These are phyloP conservation scores for Mormyrus iriodes DNA, from an alignment of 2,113 vertebrate species.

Conservation along the genomic window DNA sequence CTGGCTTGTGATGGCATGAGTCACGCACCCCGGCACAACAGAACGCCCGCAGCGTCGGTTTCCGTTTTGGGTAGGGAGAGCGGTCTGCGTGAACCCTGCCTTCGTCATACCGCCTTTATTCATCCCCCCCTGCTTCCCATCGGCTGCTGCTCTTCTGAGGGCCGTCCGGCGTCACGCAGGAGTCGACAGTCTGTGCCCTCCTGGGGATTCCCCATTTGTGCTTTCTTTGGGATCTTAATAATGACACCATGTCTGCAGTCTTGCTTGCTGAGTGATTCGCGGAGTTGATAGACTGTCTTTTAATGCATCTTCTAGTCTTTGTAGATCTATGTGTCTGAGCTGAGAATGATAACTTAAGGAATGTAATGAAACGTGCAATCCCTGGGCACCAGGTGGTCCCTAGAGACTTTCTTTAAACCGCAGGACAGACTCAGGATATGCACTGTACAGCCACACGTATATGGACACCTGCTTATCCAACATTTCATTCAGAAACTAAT, in stretches of 20 bases:
- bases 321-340: not conserved
- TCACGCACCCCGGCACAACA: not conserved
- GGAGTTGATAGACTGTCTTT: not conserved
- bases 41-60: not conserved
- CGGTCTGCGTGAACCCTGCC: not conserved
- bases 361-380: not conserved
- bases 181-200: not conserved
- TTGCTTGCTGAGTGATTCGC: not conserved
- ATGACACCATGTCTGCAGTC: not conserved
- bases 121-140: not conserved
- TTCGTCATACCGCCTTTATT: not conserved
- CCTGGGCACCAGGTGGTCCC: not conserved
- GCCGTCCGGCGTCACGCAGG: not conserved
- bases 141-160: not conserved
- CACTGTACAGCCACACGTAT: not conserved
- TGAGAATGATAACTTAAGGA: not conserved
- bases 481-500: not conserved
- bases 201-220: not conserved
- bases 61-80: not conserved
- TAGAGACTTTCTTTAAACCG: not conserved
- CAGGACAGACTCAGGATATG: not conserved
- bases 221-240: not conserved
- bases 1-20: not conserved
- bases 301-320: not conserved
- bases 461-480: not conserved